Evolutionary conservation across 2,113 vertebrate genomes (phyloP), one percentile per base, ranked within the genome.

Genomic region (Trichomycterus rosablanca): DNA sequence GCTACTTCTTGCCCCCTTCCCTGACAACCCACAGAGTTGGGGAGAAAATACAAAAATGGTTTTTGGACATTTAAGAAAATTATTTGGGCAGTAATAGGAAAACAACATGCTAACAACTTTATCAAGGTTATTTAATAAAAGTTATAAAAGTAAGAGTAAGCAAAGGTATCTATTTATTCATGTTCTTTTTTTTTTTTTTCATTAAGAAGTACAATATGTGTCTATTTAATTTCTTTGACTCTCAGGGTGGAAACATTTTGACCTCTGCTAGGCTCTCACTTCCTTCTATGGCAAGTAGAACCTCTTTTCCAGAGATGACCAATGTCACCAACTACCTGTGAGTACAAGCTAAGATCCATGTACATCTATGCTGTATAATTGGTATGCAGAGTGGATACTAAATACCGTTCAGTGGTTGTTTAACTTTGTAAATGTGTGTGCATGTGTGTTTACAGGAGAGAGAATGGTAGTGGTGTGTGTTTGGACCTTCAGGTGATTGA

Each of bases 401-500:
- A 30, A 30, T 30, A 7, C 3, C 26, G 7, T 30, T 30, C 26
- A 30, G 16, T 20, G 34, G 44, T 35, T 60, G 49, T 35, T 16
- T 59, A 22, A 26, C 28, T 50, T 18, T 12, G 14, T 40, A 30
- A 64, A 48, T 69, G 34, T 23, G 32, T 19, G 19, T 60, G 24
- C 37, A n/a, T 40, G 40, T 43, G 35, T 23, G 23, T 67, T 43
- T 53, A 16, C 70, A 97, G 95, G 81, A 88, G 94, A 51, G 94
- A 95, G 78, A 97, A 94, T 0, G 93, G 94, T 55, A 96, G 95
- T 2, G 93, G 93, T 0, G 93, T 93, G 0, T 95, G 95, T 80
- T 84, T 97, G 83, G 95, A 97, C 78, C 89, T 97, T 48, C 95
- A 97, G 84, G 95, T 91, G 75, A 97, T 97, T 0, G 92, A 97